These are phyloP conservation scores for Probosciger aterrimus DNA, from an alignment of 2,113 vertebrate genomes.

Conservation along the genomic window DNA sequence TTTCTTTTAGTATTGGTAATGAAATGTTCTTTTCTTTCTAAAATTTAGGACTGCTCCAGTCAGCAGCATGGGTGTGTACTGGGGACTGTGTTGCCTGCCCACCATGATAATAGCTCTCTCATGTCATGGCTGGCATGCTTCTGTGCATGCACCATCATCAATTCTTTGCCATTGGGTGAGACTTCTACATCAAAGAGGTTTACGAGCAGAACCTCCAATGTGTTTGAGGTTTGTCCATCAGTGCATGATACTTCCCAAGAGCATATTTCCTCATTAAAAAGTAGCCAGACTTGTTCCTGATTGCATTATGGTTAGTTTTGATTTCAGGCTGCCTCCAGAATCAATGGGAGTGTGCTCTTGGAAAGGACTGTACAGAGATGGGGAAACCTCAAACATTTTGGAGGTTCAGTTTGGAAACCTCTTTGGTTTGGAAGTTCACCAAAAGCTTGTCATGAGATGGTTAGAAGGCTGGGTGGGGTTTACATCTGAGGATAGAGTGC, in stretches of 20 bases:
- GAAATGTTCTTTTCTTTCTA: neutral
- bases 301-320: conserved; percentile 45
- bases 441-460: conserved; percentile 67
- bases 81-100: neutral
- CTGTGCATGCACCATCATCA: neutral
- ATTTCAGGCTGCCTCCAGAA: conserved; percentile 47
- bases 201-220: conserved; percentile 16
- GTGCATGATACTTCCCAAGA: conserved; percentile 62
- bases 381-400: conserved; percentile 72
- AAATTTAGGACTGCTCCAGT: neutral
- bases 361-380: conserved; percentile 58
- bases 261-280: conserved; percentile 60
- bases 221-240: conserved; percentile 64
- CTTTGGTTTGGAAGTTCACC: conserved; percentile 67
- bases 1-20: neutral
- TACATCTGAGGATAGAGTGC: conserved; percentile 64
- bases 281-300: conserved; percentile 64
- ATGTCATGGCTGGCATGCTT: neutral
- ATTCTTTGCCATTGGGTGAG: neutral
- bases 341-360: conserved; percentile 69
- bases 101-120: neutral
- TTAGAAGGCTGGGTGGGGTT: conserved; percentile 67
- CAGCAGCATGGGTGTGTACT: neutral
- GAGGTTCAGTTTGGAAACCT: conserved; percentile 69
- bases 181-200: conserved; percentile 46